phyloP scores from a whole-genome alignment of 2,888 invertebrate species.

The Archips crataeganus region DNA sequence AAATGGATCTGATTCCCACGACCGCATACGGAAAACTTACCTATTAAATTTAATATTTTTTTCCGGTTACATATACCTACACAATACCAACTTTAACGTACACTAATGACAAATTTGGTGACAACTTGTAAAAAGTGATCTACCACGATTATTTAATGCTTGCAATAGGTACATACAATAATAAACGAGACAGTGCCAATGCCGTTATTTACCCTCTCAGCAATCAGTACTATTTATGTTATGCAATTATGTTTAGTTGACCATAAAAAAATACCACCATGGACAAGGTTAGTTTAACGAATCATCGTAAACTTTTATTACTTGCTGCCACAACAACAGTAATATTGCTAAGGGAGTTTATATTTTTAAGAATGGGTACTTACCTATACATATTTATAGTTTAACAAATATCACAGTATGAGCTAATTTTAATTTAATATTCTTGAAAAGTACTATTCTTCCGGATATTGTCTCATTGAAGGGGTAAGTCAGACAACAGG shows the following conservation, averaged over 20 bases:
- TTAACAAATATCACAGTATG: neutral
- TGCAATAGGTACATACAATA: neutral
- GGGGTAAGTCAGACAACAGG: conserved; percentile 70
- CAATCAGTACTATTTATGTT: conserved; percentile 25
- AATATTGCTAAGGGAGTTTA: conserved; percentile 15
- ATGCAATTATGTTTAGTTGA: conserved; percentile 42
- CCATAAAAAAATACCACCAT: conserved; percentile 58
- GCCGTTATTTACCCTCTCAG: neutral
- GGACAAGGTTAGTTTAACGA: conserved; percentile 51
- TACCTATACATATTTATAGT: neutral
- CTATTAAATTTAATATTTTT: neutral
- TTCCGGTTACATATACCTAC: neutral
- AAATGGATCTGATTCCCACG: conserved; percentile 44
- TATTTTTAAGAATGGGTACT: neutral
- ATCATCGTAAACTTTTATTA: conserved; percentile 65
- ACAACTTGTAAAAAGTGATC: neutral
- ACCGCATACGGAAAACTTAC: neutral
- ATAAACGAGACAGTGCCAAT: conserved; percentile 5
- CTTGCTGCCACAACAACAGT: conserved; percentile 53
- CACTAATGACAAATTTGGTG: conserved; percentile 22
- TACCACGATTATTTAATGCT: conserved; percentile 25
- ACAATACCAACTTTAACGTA: neutral
- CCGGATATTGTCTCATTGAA: conserved; percentile 33
- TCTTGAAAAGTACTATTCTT: neutral
- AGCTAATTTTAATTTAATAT: neutral